Evolutionary conservation across 2,888 invertebrate species (phyloP).

Genomic region (Lithophane socia): DNA sequence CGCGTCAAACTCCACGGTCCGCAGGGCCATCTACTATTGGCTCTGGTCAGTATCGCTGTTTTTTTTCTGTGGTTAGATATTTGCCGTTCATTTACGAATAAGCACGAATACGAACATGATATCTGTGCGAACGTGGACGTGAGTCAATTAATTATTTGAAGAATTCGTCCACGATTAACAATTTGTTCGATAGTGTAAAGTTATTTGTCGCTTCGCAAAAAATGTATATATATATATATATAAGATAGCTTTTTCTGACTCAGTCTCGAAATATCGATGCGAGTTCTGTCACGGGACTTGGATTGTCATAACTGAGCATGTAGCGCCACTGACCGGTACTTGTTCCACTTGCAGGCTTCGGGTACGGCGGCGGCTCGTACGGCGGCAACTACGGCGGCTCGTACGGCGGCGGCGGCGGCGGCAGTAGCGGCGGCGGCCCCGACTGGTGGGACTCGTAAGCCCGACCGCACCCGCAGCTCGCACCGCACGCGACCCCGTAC

Average conservation of each 20-base stretch:
- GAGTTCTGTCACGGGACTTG: not conserved
- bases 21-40: conserved; percentile 82
- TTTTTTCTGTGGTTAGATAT: not conserved
- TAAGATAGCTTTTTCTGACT: not conserved
- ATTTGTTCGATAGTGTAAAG: not conserved
- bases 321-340: not conserved
- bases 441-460: conserved; percentile 89
- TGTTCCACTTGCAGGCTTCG: conserved; percentile 75
- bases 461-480: conserved; percentile 63
- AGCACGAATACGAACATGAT: not conserved
- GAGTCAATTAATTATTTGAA: not conserved
- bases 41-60: conserved; percentile 71
- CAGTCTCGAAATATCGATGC: not conserved
- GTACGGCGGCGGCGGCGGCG: conserved; percentile 87
- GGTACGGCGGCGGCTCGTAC: conserved; percentile 84
- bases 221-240: no score
- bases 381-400: conserved; percentile 88
- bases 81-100: not conserved
- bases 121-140: no score
- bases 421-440: conserved; percentile 84
- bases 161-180: not conserved
- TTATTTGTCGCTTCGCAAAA: not conserved
- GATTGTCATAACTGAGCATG: not conserved
- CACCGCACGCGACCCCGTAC: conserved; percentile 67
- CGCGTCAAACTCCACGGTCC: conserved; percentile 83